phyloP scores from a whole-genome alignment of 2,113 vertebrate genomes.

The Vulpes vulpes region DNA sequence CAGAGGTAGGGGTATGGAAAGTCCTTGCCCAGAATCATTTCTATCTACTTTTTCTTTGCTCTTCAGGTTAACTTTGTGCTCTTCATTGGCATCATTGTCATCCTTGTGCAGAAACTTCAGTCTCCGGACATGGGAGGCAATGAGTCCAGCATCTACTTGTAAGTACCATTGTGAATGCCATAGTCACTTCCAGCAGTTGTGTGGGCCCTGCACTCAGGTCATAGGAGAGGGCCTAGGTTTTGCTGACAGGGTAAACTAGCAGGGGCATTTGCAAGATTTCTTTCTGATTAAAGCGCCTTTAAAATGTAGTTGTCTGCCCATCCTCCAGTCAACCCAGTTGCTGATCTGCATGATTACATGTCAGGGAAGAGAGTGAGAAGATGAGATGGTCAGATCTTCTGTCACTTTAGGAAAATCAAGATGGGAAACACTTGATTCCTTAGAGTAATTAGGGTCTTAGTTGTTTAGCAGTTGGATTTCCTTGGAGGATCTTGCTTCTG shows the following conservation, averaged over 20 bases:
- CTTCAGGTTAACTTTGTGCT: constrained; percentile 97
- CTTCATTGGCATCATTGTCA: constrained; percentile 98
- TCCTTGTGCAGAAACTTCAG: constrained; percentile 99
- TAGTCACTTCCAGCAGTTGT: not conserved
- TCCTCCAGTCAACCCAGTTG: not conserved
- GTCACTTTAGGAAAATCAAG: not conserved
- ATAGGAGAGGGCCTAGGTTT: not conserved
- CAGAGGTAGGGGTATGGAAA: not conserved
- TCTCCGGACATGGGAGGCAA: constrained; percentile 98
- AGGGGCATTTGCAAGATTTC: not conserved
- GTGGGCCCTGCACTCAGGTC: not conserved
- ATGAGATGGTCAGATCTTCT: not conserved
- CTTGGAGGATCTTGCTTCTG: not conserved
- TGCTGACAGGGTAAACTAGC: not conserved
- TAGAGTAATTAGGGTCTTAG: not conserved
- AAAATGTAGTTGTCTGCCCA: not conserved
- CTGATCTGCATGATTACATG: not conserved
- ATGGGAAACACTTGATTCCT: not conserved
- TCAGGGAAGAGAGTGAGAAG: not conserved
- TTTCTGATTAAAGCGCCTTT: constrained; percentile 32
- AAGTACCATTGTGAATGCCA: constrained; percentile 86
- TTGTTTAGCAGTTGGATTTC: constrained; percentile 1
- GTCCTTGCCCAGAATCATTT: not conserved
- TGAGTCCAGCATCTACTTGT: constrained; percentile 99
- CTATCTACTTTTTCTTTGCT: not conserved